Conservation (phyloP, 2,113 vertebrate genomes). For the Mirounga angustirostris region DNA sequence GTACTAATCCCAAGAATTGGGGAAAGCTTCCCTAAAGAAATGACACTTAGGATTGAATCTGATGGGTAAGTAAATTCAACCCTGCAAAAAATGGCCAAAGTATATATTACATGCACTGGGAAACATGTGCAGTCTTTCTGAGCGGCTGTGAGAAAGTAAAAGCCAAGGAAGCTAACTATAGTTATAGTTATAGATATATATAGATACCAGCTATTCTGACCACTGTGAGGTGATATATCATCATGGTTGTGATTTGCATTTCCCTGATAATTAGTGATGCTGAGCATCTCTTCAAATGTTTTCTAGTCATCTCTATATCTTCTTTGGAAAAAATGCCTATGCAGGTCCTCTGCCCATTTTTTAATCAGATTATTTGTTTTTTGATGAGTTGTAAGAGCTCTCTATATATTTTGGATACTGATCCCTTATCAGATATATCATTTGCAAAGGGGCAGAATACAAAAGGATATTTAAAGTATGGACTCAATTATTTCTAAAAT, state of each 20-base stretch:
- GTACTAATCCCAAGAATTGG: background rate
- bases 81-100: background rate
- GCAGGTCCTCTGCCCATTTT: background rate
- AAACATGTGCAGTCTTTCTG: background rate
- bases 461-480: background rate
- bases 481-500: constrained; percentile 13
- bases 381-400: background rate
- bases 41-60: background rate
- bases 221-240: background rate
- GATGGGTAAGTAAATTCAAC: background rate
- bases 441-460: background rate
- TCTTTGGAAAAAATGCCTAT: background rate
- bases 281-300: background rate
- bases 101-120: background rate
- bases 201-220: background rate
- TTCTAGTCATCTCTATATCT: background rate
- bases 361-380: background rate
- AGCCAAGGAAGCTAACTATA: background rate
- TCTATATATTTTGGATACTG: background rate
- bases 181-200: background rate
- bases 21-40: background rate
- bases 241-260: background rate
- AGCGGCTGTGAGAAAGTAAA: background rate
- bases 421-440: background rate
- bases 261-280: background rate